Evolutionary conservation across 2,888 invertebrate species (phyloP).

Genomic region (Silvanus unidentatus): DNA sequence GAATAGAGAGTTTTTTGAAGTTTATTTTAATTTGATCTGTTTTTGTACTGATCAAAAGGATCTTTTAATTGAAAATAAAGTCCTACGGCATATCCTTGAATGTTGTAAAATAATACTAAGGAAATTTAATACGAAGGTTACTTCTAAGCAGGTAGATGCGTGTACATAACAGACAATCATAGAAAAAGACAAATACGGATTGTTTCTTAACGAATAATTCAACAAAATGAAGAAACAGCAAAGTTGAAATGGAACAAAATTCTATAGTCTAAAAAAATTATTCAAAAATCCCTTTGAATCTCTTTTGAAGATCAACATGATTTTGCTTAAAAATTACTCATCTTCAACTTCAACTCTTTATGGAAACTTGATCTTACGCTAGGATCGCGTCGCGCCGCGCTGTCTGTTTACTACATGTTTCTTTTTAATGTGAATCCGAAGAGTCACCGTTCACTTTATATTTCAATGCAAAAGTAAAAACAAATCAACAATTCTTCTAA

Average conservation of each 20-base stretch:
- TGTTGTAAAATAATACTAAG: constrained; percentile 7
- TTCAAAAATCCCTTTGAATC: too few relatives aligned
- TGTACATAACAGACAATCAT: too few relatives aligned
- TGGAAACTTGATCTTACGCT: constrained; percentile 39
- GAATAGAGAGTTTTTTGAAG: too few relatives aligned
- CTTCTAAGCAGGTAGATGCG: not conserved
- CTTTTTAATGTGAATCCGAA: not conserved
- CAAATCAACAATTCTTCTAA: not conserved
- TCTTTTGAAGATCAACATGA: too few relatives aligned
- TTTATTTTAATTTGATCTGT: too few relatives aligned
- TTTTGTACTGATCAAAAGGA: not conserved
- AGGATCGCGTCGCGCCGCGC: constrained; percentile 38
- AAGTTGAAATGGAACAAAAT: too few relatives aligned
- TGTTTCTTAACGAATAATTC: not conserved
- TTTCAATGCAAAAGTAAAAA: not conserved
- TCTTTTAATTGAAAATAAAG: not conserved
- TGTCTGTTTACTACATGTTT: constrained; percentile 28
- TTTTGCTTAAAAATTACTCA: not conserved
- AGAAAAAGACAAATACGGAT: not conserved
- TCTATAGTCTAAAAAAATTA: too few relatives aligned
- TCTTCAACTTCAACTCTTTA: constrained; percentile 29
- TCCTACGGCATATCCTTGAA: not conserved
- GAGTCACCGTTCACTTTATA: not conserved
- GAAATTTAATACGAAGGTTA: constrained; percentile 18
- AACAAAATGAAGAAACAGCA: too few relatives aligned